phyloP scores from a whole-genome alignment of 2,888 invertebrate species.

The Myopa tessellatipennis region DNA sequence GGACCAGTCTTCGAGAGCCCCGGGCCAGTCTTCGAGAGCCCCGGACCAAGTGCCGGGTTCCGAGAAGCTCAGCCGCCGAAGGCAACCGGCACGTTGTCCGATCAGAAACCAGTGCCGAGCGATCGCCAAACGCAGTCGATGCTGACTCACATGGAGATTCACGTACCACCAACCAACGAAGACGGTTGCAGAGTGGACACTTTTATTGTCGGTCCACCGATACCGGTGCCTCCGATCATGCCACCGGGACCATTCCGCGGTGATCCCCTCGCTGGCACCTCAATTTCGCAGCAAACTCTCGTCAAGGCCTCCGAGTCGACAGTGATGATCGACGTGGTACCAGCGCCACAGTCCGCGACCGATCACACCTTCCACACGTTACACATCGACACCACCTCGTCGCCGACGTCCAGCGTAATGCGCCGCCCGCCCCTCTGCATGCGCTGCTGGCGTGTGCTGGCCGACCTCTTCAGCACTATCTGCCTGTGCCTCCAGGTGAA shows the following conservation, averaged over 20 bases:
- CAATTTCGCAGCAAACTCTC: constrained; percentile 26
- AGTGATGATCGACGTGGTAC: neutral
- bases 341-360: neutral
- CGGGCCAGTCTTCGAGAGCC: neutral
- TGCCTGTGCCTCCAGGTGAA: constrained; percentile 58
- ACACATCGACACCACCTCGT: constrained; percentile 56
- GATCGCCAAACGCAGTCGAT: neutral
- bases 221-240: neutral
- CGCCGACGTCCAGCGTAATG: constrained; percentile 50
- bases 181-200: constrained; percentile 14
- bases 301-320: constrained; percentile 29
- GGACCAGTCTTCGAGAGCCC: neutral
- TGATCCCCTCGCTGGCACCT: neutral
- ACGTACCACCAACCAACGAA: neutral
- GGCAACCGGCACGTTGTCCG: neutral
- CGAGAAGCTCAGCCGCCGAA: no score
- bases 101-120: neutral
- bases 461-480: constrained; percentile 49
- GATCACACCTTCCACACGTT: constrained; percentile 52
- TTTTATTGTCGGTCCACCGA: neutral
- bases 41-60: no score
- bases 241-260: neutral
- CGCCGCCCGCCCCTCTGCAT: constrained; percentile 51
- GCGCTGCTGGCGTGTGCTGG: constrained; percentile 52
- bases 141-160: neutral